Evolutionary conservation across 2,888 invertebrate genomes (phyloP), one percentile per base, ranked within the genome.

Genomic region (Erannis defoliaria): DNA sequence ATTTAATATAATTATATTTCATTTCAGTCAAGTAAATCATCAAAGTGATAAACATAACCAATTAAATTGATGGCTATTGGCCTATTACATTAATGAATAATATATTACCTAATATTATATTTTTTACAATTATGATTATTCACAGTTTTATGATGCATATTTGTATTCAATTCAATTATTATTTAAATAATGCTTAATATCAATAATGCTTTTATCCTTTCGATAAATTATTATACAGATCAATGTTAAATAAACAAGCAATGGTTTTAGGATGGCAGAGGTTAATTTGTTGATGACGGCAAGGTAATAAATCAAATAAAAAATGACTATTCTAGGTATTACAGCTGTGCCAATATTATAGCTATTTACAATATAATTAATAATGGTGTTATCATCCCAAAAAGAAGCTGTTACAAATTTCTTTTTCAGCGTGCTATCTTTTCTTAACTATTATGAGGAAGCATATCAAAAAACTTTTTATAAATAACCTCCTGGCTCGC

Each of bases 11-110:
- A 14, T 26, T 26, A n/a, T 40, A 12, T 5, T 12, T n/a, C n/a
- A n/a, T n/a, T 38, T 18, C 5, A 12, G 2, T 8, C 21, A n/a
- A n/a, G n/a, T 23, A 5, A 42, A 42, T 23, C 21, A 23, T 21
- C 5, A 16, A 23, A 21, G 12, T 23, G n/a, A 23, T 42, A 42
- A 45, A 45, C 14, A 3, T 14, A 19, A 55, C 23, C 29, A 56
- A 48, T 49, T 31, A 31, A 38, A 48, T 49, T 49, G 31, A 48
- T 48, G n/a, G 40, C n/a, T 56, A 40, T 40, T 56, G 33, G 40
- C 6, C 31, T 31, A 40, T 48, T 49, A 48, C 31, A 33, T 46
- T 48, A 48, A 55, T 40, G 33, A 29, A 46, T 48, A 55, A 19
- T 45, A 5, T 46, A 35, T 38, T 38, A 37, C n/a, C n/a, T n/a